Conservation (phyloP, 2,888 invertebrate genomes). For the Cheilosia soror region DNA sequence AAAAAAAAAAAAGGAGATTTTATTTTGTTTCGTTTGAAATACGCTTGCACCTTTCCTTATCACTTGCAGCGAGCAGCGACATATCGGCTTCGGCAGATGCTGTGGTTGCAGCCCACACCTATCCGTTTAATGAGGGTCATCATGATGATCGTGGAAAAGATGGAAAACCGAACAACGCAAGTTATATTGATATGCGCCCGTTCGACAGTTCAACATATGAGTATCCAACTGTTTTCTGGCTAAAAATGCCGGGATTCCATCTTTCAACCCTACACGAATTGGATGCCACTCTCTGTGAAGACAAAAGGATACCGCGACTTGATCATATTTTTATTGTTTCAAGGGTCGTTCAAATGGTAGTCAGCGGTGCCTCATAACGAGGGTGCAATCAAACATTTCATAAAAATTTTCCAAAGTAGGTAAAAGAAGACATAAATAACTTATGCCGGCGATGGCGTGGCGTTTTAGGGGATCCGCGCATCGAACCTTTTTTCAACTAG, state of each 20-base stretch:
- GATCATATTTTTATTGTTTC: constrained; percentile 73
- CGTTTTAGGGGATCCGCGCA: constrained; percentile 57
- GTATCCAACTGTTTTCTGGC: constrained; percentile 73
- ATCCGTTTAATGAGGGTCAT: constrained; percentile 70
- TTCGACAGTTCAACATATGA: constrained; percentile 59
- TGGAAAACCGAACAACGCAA: constrained; percentile 57
- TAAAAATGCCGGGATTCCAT: constrained; percentile 70
- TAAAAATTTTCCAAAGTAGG: constrained; percentile 65
- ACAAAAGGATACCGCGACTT: constrained; percentile 73
- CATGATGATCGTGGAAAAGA: constrained; percentile 59
- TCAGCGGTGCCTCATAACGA: constrained; percentile 66
- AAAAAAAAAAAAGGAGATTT: constrained; percentile 22
- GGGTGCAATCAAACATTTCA: constrained; percentile 75
- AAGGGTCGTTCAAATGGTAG: constrained; percentile 60
- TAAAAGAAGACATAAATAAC: constrained; percentile 74
- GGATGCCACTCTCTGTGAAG: constrained; percentile 63
- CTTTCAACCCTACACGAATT: constrained; percentile 69
- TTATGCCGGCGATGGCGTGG: constrained; percentile 48
- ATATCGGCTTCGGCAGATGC: constrained; percentile 69
- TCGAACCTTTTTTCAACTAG: constrained; percentile 56
- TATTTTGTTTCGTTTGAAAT: constrained; percentile 46
- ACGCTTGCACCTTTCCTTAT: constrained; percentile 55
- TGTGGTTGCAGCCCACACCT: constrained; percentile 60
- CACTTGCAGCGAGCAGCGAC: constrained; percentile 48
- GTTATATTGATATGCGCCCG: constrained; percentile 43